These are phyloP conservation scores for Entomobrya proxima DNA, from an alignment of 2,888 invertebrate species.

Conservation along the genomic window DNA sequence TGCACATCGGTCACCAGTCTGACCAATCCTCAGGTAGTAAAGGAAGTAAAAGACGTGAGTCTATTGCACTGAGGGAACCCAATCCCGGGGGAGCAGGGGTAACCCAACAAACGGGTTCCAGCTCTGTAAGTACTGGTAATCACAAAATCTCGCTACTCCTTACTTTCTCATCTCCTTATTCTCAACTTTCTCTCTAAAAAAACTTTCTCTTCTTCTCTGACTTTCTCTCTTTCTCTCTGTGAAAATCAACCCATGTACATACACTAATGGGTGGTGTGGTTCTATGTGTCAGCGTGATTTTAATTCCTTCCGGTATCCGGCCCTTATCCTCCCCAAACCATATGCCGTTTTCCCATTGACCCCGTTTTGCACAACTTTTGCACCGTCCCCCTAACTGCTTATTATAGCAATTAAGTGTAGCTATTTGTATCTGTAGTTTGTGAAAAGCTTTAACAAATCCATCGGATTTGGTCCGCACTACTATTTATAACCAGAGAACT, in stretches of 20 bases:
- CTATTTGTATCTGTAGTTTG: background rate
- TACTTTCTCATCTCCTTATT: slow-evolving; percentile 54
- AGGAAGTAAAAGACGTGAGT: slow-evolving; percentile 70
- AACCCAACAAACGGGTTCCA: slow-evolving; percentile 64
- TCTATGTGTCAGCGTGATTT: background rate
- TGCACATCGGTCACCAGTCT: slow-evolving; percentile 68
- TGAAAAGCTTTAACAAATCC: background rate
- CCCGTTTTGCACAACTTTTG: slow-evolving; percentile 37
- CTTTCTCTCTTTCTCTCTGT: slow-evolving; percentile 37
- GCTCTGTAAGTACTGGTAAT: slow-evolving; percentile 71
- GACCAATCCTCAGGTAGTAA: slow-evolving; percentile 63
- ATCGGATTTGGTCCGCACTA: slow-evolving; percentile 23
- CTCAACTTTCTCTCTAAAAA: too few relatives aligned
- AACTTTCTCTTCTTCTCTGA: background rate
- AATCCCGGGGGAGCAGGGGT: slow-evolving; percentile 55
- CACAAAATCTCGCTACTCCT: slow-evolving; percentile 64
- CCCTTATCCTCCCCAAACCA: background rate
- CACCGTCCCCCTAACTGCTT: slow-evolving; percentile 64
- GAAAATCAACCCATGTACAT: background rate
- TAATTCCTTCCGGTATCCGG: slow-evolving; percentile 43
- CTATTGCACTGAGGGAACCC: slow-evolving; percentile 69
- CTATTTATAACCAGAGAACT: background rate
- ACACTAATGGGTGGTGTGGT: too few relatives aligned
- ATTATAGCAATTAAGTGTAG: slow-evolving; percentile 19
- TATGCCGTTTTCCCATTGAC: slow-evolving; percentile 36